Evolutionary conservation across 2,888 invertebrate species (phyloP).

Genomic region (Eubasilissa splendida): DNA sequence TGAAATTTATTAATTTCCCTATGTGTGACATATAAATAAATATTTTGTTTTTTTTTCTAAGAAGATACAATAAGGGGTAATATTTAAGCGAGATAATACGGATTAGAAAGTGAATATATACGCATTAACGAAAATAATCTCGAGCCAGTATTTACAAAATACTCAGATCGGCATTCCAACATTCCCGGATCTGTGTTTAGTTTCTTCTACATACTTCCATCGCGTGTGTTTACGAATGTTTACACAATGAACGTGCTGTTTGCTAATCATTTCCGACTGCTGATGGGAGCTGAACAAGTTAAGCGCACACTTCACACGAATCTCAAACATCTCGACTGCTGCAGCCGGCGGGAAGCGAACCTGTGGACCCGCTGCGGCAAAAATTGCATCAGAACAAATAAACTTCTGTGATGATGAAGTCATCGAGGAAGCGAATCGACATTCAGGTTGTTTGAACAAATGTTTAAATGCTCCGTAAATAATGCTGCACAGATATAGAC

Average conservation of each 20-base stretch:
- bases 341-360: neutral
- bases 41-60: no score
- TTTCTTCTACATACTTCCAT: slow-evolving; percentile 1
- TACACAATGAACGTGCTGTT: slow-evolving; percentile 17
- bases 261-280: slow-evolving; percentile 17
- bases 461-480: neutral
- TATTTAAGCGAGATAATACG: no score
- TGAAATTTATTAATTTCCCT: no score
- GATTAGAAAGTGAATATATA: no score
- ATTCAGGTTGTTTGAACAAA: slow-evolving; percentile 5
- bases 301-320: neutral
- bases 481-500: neutral
- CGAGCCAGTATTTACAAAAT: no score
- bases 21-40: no score
- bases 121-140: no score
- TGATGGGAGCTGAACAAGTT: slow-evolving; percentile 4
- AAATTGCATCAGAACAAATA: slow-evolving; percentile 22
- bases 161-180: neutral
- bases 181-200: slow-evolving; percentile 1
- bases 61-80: no score
- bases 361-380: neutral
- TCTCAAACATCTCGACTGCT: neutral
- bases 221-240: slow-evolving; percentile 10
- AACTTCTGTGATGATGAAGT: slow-evolving; percentile 4
- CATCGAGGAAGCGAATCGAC: slow-evolving; percentile 14